These are phyloP conservation scores for Scaptomyza reducta DNA, from an alignment of 2,888 invertebrate genomes.

Conservation along the genomic window DNA sequence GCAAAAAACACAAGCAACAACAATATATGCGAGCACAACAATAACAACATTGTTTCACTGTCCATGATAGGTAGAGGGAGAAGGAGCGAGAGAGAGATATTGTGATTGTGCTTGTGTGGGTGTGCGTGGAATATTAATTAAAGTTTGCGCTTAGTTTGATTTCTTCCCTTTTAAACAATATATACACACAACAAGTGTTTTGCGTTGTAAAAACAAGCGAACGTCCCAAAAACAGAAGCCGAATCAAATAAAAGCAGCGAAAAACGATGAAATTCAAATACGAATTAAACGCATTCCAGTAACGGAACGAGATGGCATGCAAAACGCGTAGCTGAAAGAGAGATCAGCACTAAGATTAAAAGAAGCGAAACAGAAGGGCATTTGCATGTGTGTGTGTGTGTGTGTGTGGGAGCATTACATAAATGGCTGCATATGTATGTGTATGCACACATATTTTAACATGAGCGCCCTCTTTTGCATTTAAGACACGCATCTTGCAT, in stretches of 20 bases:
- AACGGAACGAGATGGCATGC: constrained; percentile 56
- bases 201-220: constrained; percentile 74
- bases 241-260: constrained; percentile 48
- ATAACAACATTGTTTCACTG: constrained; percentile 60
- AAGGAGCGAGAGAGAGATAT: constrained; percentile 4
- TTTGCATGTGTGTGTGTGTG: neutral
- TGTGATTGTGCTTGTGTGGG: constrained; percentile 31
- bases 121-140: constrained; percentile 81
- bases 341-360: constrained; percentile 71
- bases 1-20: constrained; percentile 19
- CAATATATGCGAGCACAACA: constrained; percentile 48
- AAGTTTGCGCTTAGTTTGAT: constrained; percentile 74
- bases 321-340: constrained; percentile 63
- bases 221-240: constrained; percentile 58
- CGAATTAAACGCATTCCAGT: constrained; percentile 75
- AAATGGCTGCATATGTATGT: constrained; percentile 53
- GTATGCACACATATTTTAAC: constrained; percentile 8
- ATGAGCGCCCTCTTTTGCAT: constrained; percentile 62
- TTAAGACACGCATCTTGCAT: constrained; percentile 72
- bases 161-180: constrained; percentile 52
- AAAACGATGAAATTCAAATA: constrained; percentile 73
- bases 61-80: constrained; percentile 1
- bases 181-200: constrained; percentile 67
- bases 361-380: constrained; percentile 19
- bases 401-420: constrained; percentile 52